Base-by-base conservation (phyloP, 2,888 invertebrate genomes). In the Koerneria pararmatus region DNA sequence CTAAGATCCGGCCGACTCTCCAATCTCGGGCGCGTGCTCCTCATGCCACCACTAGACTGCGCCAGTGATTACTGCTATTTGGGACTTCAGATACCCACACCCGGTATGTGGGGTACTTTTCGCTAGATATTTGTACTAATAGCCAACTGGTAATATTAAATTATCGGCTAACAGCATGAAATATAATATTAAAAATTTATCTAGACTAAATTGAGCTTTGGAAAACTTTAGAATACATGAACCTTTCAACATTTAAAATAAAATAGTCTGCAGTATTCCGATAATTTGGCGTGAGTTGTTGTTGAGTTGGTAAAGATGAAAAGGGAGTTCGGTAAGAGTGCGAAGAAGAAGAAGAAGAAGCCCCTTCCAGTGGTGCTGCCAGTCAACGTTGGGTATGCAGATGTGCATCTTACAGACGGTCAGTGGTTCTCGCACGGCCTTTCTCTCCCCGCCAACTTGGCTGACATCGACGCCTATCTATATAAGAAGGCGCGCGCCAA, bases 381-480 rank as follows among this genome's bases (percentile, higher is more conserved):
- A 8, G n/a, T 27, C 27, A 51, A 62, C 53, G 27, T 62, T 11
- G 62, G 41, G 15, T n/a, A 24, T 35, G 11, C n/a, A 27, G 51
- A 62, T 27, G 32, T 56, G 3, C 5, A 27, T 24, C 54, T 84
- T 84, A 53, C 80, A 87, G 88, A 87, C 79, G 88, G 89, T 72
- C 88, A 87, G 78, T 89, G 89, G 80, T 90, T 90, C 89, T 84
- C 89, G 67, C 86, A 88, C 72, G 89, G 89, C 2, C 85, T 89
- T 75, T 85, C 86, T 66, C 85, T 90, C 67, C 88, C 89, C 37
- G 86, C 87, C 65, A 88, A 89, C 71, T 88, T 89, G 32, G 86
- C 88, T n/a, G 89, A 90, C 76, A 87, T 88, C 67, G 91, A 91
- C 84, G 85, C 88, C 71, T 89, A 88, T 82, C 85, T 90, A 68